Percentiles rank a stretch among this genome's conserved stretches.
These are phyloP conservation scores for Geotrypetes seraphini DNA, from an alignment of 2,797 vertebrate species.

Conservation along the genomic window DNA sequence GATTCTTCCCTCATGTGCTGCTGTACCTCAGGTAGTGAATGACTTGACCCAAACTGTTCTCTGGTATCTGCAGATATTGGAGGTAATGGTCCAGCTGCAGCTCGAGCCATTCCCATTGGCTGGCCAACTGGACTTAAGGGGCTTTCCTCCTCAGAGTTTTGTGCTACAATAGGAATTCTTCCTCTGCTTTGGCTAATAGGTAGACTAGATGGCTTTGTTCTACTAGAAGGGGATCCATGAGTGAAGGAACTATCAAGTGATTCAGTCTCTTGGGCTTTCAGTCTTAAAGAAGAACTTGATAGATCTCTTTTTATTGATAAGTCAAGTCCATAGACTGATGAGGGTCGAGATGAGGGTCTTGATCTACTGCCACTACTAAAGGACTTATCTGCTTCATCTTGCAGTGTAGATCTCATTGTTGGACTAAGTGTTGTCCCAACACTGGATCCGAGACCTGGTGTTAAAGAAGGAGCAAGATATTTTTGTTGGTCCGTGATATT, in stretches of 20 bases:
- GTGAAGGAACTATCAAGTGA: slow-evolving; percentile 83
- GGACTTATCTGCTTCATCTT: slow-evolving; percentile 80
- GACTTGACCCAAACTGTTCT: slow-evolving; percentile 97
- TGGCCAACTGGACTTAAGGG: slow-evolving; percentile 95
- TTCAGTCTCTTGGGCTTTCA: slow-evolving; percentile 85
- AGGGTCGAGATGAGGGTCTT: slow-evolving; percentile 87
- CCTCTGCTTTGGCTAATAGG: slow-evolving; percentile 97
- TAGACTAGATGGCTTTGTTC: slow-evolving; percentile 92
- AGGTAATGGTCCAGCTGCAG: slow-evolving; percentile 91
- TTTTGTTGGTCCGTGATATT: slow-evolving; percentile 96
- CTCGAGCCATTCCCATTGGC: slow-evolving; percentile 98
- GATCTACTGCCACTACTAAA: slow-evolving; percentile 85
- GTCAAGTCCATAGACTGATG: slow-evolving; percentile 96
- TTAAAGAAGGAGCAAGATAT: slow-evolving; percentile 74
- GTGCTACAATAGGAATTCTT: slow-evolving; percentile 92
- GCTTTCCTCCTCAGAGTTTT: slow-evolving; percentile 98
- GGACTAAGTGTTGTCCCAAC: slow-evolving; percentile 73
- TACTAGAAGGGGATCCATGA: slow-evolving; percentile 68
- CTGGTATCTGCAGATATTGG: slow-evolving; percentile 96
- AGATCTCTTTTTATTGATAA: slow-evolving; percentile 90
- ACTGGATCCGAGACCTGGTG: slow-evolving; percentile 73
- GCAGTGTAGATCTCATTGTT: slow-evolving; percentile 66
- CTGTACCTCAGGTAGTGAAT: slow-evolving; percentile 95
- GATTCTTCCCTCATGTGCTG: slow-evolving; percentile 98
- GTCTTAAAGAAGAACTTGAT: slow-evolving; percentile 87